phyloP scores from a whole-genome alignment of 2,888 invertebrate genomes.

The Chironomus riparius region DNA sequence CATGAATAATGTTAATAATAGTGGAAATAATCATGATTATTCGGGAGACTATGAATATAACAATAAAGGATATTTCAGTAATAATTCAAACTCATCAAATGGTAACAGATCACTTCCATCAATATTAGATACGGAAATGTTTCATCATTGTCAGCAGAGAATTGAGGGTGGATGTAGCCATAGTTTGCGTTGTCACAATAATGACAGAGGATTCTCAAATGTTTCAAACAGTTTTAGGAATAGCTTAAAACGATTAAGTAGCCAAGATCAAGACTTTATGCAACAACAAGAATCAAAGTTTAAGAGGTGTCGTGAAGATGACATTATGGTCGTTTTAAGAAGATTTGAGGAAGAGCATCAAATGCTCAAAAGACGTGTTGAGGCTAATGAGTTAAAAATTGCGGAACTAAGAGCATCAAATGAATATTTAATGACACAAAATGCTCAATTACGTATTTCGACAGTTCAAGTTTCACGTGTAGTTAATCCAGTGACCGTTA shows the following conservation, averaged over 20 bases:
- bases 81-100: background rate
- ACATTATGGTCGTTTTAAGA: constrained; percentile 31
- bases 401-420: constrained; percentile 65
- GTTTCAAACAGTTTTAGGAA: constrained; percentile 9
- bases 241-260: constrained; percentile 1
- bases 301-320: constrained; percentile 32
- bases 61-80: background rate
- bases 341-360: constrained; percentile 33
- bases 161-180: background rate
- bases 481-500: constrained; percentile 52
- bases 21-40: background rate
- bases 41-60: background rate
- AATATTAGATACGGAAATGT: constrained; percentile 1
- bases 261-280: constrained; percentile 16
- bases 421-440: constrained; percentile 68
- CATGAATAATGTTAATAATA: background rate
- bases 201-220: constrained; percentile 9
- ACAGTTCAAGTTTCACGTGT: constrained; percentile 49
- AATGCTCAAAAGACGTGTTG: constrained; percentile 32
- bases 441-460: constrained; percentile 58
- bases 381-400: constrained; percentile 37
- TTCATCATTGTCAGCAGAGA: constrained; percentile 2
- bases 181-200: background rate
- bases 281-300: constrained; percentile 22
- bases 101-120: constrained; percentile 6